Evolutionary conservation across 2,797 vertebrate species (phyloP).

Genomic region (Antrozous pallidus): DNA sequence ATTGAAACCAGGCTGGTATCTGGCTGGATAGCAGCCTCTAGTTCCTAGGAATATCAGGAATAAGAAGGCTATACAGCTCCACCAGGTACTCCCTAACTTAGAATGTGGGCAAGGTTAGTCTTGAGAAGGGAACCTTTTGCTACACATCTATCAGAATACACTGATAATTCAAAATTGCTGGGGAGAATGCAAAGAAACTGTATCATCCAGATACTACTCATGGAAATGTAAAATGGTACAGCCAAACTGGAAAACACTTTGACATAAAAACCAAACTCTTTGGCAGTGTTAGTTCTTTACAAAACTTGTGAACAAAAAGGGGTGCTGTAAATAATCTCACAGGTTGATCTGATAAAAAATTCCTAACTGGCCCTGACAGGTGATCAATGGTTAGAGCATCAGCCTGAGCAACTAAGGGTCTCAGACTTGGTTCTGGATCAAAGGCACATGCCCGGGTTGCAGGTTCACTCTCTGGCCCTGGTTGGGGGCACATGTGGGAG

Average conservation of each 20-base stretch:
- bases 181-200: background rate
- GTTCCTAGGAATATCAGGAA: slow-evolving; percentile 72
- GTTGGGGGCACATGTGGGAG: too few relatives aligned
- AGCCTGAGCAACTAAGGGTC: background rate
- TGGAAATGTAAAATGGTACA: background rate
- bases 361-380: background rate
- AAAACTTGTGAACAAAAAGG: background rate
- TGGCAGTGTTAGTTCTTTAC: background rate
- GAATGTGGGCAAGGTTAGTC: background rate
- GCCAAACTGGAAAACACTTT: background rate
- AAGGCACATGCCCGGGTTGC: too few relatives aligned
- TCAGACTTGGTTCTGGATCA: too few relatives aligned
- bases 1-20: slow-evolving; percentile 95
- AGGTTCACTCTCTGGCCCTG: too few relatives aligned
- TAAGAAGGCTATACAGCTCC: background rate
- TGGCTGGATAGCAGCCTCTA: slow-evolving; percentile 89
- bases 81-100: background rate
- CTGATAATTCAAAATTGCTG: background rate
- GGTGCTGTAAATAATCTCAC: background rate
- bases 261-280: background rate
- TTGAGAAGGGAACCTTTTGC: background rate
- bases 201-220: background rate
- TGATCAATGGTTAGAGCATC: background rate
- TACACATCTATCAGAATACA: background rate
- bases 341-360: background rate